Evolutionary conservation across 2,797 vertebrate species (phyloP), one percentile per base, ranked within the genome.

Genomic region (Typhlichthys subterraneus): DNA sequence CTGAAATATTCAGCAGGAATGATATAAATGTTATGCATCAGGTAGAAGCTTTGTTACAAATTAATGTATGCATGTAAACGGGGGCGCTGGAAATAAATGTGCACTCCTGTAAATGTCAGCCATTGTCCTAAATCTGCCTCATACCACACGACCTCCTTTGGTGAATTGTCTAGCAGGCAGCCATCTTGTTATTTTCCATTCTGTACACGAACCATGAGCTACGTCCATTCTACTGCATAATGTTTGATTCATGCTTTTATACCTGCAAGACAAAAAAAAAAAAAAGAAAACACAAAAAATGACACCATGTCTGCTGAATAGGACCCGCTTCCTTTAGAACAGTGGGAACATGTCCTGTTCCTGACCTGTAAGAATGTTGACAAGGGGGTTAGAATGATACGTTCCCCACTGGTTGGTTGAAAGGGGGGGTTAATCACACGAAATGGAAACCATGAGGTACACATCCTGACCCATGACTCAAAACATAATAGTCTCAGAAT

Each of bases 381-480:
- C 54, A 48, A 47, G 70, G 54, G 67, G 57, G 48, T 65, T 57
- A 57, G 42, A 69, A 66, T 68, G 61, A 6, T 0, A 45, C 17
- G 9, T 23, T 53, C 56, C 42, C 57, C 38, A 19, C 33, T 50
- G 15, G 3, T 49, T 19, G 56, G 45, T 2, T 61, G 13, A 23
- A 59, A 53, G 29, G 62, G 29, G 62, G 58, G 50, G 59, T 67
- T 68, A 56, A 70, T 70, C 47, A 51, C 47, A 63, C 52, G 62
- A 61, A 73, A 67, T 67, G 59, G 38, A 65, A 65, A 68, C 59
- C 8, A 8, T 69, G 65, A 68, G 45, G 29, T 53, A 63, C 7
- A 5, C 19, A 45, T 59, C 38, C 15, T 3, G 19, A 52, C 61
- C 65, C 45, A 61, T 53, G 53, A 56, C 62, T 73, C 46, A 65